Base-by-base conservation (phyloP, 1,140 invertebrate species). In the Drosophila rhopaloa region DNA sequence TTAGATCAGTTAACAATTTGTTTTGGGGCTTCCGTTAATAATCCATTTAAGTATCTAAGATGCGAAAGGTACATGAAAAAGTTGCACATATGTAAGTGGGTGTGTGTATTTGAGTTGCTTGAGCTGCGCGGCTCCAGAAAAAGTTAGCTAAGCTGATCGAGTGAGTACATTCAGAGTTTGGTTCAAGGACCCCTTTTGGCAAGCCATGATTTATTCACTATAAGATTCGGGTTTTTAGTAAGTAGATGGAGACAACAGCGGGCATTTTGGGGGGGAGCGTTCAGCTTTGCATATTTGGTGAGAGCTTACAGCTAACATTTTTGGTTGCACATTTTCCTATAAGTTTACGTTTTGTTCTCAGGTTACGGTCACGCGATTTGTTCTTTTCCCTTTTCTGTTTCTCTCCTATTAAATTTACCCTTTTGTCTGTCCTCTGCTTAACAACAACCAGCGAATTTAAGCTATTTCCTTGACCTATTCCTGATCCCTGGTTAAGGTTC, bases 61-160 rank as follows among this genome's bases (percentile, higher is more conserved):
- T 89, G 86, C 76, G 79, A 79, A 89, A 90, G 86, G 86, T 90
- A 90, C 86, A 80, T 91, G 79, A 90, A 88, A 81, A 86, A 78
- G 66, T 81, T 81, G 61, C 79, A 60, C 60, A 71, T 78, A 70
- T 86, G 50, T 71, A 76, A 53, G 65, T 84, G 56, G 61, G 59
- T 82, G 70, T 46, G 44, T 56, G 43, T 67, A 3, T 24, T 19
- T 46, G 38, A 35, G 67, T 24, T 51, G 57, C 47, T 57, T 55
- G 54, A 37, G 63, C 63, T 27, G 60, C 6, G 24, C 16, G 59
- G 60, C 60, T 51, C 53, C 62, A 55, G 71, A 77, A 71, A 76
- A 51, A 61, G 37, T 27, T 77, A 44, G 76, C 57, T 78, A 57
- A 77, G 65, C 65, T 50, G 57, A 79, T 47, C 40, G 38, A 29